Conservation (phyloP, 2,888 invertebrate species). For the Fragum fragum region DNA sequence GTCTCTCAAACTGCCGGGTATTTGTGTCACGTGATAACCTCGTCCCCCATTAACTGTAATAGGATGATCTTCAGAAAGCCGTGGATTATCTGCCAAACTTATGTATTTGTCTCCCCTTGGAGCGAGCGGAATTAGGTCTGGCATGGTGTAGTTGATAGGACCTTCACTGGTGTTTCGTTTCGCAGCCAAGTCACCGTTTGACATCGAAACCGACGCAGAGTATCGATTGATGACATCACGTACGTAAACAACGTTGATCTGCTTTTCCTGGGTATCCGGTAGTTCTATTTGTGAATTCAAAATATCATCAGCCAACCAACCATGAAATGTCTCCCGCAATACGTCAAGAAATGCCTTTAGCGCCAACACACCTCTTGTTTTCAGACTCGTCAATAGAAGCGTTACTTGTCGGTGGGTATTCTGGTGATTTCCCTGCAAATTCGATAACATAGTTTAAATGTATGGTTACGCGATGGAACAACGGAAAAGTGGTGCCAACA, state of each 20-base stretch:
- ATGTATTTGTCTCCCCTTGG: neutral
- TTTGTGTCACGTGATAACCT: slow-evolving; percentile 31
- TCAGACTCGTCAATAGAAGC: slow-evolving; percentile 34
- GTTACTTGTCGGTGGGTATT: slow-evolving; percentile 43
- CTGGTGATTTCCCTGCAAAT: slow-evolving; percentile 31
- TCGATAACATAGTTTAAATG: too few species aligned
- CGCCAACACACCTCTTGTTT: slow-evolving; percentile 46
- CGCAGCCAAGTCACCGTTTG: neutral
- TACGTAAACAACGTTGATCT: slow-evolving; percentile 13
- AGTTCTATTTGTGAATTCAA: slow-evolving; percentile 31
- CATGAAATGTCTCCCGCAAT: slow-evolving; percentile 52
- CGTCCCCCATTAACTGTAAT: neutral
- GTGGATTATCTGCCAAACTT: neutral
- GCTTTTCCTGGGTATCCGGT: neutral
- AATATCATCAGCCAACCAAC: slow-evolving; percentile 59
- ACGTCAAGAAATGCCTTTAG: slow-evolving; percentile 54
- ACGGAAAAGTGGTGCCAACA: too few species aligned
- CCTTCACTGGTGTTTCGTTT: neutral
- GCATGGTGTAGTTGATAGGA: neutral
- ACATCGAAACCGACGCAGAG: neutral
- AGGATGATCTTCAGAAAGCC: neutral
- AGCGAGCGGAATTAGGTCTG: neutral
- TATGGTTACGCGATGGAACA: too few species aligned
- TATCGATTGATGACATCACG: slow-evolving; percentile 26
- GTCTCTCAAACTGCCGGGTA: slow-evolving; percentile 46